phyloP scores from a whole-genome alignment of 2,113 vertebrate genomes.

The Silurus meridionalis region DNA sequence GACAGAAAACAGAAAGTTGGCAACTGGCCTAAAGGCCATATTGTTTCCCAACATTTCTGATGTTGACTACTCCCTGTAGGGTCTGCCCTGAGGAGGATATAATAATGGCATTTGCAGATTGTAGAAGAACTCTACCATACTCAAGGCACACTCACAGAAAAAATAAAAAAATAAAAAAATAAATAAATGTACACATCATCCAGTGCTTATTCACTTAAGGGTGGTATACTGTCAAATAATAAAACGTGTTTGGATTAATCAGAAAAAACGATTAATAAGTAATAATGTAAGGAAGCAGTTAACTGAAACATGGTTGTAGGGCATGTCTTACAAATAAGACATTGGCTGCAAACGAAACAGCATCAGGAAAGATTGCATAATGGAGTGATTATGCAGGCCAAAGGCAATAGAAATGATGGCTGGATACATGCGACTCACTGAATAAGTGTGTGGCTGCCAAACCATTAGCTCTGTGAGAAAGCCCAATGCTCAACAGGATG shows the following conservation, averaged over 20 bases:
- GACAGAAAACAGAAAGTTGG: conserved; percentile 16
- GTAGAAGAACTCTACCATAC: conserved; percentile 3
- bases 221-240: neutral
- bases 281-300: neutral
- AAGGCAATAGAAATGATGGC: neutral
- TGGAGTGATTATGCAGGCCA: conserved; percentile 5
- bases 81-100: neutral
- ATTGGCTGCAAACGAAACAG: neutral
- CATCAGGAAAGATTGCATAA: neutral
- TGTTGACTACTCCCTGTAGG: conserved; percentile 1
- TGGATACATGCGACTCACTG: conserved; percentile 1
- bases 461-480: neutral
- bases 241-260: neutral
- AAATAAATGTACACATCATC: neutral
- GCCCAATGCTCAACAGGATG: neutral
- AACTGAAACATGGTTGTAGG: neutral
- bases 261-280: neutral
- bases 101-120: conserved; percentile 24
- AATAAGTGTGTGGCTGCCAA: neutral
- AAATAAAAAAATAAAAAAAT: neutral
- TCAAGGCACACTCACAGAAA: neutral
- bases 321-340: neutral
- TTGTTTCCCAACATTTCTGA: conserved; percentile 25
- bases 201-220: neutral
- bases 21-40: neutral